A percentile compares a stretch with the other conserved stretches of the same genome.
Conservation (phyloP, 2,888 invertebrate genomes). For the Cephus runcator region DNA sequence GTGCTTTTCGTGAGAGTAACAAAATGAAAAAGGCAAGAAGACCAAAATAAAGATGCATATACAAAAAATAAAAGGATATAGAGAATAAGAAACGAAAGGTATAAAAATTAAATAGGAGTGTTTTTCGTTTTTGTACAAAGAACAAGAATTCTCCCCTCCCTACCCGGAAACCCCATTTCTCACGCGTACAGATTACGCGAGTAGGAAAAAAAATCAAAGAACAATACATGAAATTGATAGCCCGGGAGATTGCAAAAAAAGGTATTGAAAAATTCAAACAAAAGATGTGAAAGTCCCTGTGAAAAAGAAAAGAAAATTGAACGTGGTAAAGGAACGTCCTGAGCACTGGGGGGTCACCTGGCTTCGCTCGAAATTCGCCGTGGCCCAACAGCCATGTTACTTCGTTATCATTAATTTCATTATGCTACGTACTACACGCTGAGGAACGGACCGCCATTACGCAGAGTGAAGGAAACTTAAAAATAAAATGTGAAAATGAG, state of each 20-base stretch:
- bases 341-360: neutral
- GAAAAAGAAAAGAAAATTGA: neutral
- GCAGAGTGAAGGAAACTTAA: neutral
- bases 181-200: neutral
- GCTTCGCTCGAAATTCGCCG: conserved; percentile 40
- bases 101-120: neutral
- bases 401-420: conserved; percentile 19
- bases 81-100: too few relatives aligned
- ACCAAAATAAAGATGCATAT: neutral
- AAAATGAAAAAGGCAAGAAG: conserved; percentile 18
- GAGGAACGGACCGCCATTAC: conserved; percentile 16
- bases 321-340: neutral
- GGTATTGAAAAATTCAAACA: neutral
- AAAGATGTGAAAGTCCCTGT: neutral
- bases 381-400: conserved; percentile 46
- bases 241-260: neutral
- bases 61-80: neutral
- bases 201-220: neutral
- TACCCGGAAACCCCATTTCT: neutral
- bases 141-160: too few relatives aligned
- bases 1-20: neutral
- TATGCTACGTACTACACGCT: conserved; percentile 24
- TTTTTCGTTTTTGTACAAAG: neutral
- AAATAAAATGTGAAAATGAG: neutral
- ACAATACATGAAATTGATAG: neutral